phyloP scores from a whole-genome alignment of 2,888 invertebrate species.

The Drosophila pseudotalamancana region DNA sequence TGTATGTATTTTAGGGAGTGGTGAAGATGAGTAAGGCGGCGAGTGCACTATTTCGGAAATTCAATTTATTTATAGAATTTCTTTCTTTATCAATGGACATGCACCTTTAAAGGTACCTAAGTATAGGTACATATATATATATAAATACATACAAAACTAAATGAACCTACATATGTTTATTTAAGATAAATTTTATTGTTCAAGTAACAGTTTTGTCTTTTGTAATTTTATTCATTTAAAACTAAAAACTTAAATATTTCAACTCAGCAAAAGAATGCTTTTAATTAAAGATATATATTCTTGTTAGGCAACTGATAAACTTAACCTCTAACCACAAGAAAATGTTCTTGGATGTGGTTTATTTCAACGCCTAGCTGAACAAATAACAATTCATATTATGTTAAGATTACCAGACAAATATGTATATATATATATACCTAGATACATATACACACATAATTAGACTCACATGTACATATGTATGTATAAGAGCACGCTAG shows the following conservation, averaged over 20 bases:
- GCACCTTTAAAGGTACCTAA: conserved; percentile 52
- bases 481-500: background rate
- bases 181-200: no score
- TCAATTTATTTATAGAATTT: conserved; percentile 67
- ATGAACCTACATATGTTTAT: no score
- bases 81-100: conserved; percentile 64
- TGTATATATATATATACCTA: background rate
- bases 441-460: background rate
- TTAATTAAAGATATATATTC: background rate
- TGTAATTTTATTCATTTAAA: no score
- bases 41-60: conserved; percentile 60
- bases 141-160: background rate
- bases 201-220: no score
- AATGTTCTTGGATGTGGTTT: background rate
- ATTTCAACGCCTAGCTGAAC: background rate
- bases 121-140: background rate
- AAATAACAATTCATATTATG: background rate
- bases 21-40: conserved; percentile 61
- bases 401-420: background rate
- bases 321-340: conserved; percentile 1
- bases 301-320: background rate
- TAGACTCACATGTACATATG: background rate
- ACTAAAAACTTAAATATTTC: background rate
- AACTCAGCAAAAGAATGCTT: background rate
- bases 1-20: conserved; percentile 44